Percentiles rank a stretch among this genome's conserved stretches.
Evolutionary conservation across 2,888 invertebrate species (phyloP).

Genomic region (Euclidia mi): DNA sequence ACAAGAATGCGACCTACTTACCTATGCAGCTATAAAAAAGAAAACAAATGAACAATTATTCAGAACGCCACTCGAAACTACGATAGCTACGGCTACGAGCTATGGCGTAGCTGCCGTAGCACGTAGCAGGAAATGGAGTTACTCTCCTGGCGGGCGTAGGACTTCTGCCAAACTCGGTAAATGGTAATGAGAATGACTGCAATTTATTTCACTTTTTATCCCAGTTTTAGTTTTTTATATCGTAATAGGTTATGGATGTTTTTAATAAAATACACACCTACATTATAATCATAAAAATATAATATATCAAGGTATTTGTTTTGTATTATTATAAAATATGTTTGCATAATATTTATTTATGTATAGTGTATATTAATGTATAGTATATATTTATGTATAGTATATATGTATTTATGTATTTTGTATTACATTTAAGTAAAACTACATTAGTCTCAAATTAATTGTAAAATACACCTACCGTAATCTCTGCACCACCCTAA

Average conservation of each 20-base stretch:
- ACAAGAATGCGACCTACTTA: conserved; percentile 62
- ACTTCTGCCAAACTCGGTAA: conserved; percentile 82
- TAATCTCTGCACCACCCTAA: no score
- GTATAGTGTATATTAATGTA: no score
- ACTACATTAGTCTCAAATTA: no score
- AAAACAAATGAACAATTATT: conserved; percentile 73
- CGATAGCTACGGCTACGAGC: conserved; percentile 71
- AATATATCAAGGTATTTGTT: no score
- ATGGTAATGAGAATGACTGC: conserved; percentile 82
- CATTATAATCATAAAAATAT: not conserved
- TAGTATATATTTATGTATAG: no score
- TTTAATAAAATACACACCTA: not conserved
- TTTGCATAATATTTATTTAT: no score
- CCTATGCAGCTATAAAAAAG: conserved; percentile 57
- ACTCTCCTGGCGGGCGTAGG: conserved; percentile 75
- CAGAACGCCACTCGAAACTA: conserved; percentile 74
- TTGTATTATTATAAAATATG: no score
- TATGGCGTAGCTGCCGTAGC: conserved; percentile 79
- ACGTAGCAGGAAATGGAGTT: conserved; percentile 85
- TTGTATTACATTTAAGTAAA: no score
- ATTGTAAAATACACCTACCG: no score
- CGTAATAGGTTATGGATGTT: conserved; percentile 6
- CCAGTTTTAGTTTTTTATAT: conserved; percentile 42
- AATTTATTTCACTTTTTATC: conserved; percentile 70
- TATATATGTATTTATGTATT: no score